Percentiles rank a stretch among this genome's conserved stretches.
Evolutionary conservation across 2,797 vertebrate genomes (phyloP).

Genomic region (Acropternis orthonyx): DNA sequence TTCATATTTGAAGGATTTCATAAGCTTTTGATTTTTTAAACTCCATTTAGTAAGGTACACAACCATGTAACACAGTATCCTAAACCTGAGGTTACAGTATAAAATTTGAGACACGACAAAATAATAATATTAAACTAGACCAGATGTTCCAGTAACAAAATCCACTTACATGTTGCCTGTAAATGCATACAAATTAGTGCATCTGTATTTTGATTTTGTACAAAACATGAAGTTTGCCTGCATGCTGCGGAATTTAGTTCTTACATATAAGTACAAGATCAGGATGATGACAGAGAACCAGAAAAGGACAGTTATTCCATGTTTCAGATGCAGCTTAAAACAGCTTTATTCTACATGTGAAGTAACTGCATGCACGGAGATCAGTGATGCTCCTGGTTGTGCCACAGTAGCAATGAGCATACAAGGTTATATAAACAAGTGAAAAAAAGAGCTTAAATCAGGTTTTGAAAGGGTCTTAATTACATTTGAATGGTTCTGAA

Average conservation of each 20-base stretch:
- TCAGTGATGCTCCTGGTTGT: background rate
- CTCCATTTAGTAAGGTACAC: background rate
- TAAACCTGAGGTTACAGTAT: background rate
- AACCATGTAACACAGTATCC: background rate
- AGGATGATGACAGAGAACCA: background rate
- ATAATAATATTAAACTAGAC: background rate
- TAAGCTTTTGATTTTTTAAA: background rate
- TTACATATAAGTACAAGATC: background rate
- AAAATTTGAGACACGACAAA: background rate
- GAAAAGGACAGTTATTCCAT: background rate
- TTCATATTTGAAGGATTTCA: background rate
- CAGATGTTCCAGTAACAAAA: background rate
- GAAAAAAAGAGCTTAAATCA: background rate
- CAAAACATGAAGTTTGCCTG: background rate
- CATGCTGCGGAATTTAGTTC: background rate
- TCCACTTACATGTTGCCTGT: background rate
- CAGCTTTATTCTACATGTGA: background rate
- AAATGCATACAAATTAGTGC: background rate
- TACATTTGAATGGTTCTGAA: background rate
- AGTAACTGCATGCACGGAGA: background rate
- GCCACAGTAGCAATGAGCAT: background rate
- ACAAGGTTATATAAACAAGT: background rate
- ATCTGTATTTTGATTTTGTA: background rate
- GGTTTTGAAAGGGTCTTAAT: background rate
- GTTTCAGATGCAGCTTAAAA: background rate